Conservation (phyloP, 2,888 invertebrate species). For the Salticus scenicus region DNA sequence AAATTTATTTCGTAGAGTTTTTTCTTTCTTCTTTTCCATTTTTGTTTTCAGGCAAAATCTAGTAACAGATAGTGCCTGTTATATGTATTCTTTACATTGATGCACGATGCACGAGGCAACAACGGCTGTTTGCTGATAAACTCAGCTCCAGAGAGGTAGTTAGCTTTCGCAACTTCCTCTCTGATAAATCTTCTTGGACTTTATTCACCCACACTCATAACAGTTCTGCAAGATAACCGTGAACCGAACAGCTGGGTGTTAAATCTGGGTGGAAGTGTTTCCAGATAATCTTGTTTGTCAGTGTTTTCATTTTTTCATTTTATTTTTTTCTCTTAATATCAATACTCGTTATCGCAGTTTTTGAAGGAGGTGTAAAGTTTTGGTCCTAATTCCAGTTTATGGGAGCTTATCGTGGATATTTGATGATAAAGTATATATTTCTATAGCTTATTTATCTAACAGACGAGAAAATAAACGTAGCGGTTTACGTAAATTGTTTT, state of each 20-base stretch:
- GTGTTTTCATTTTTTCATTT: background rate
- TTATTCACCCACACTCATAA: background rate
- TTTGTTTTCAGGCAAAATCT: too few relatives aligned
- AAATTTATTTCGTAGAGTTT: too few relatives aligned
- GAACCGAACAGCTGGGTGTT: constrained; percentile 34
- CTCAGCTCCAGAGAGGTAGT: background rate
- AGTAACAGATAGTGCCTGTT: too few relatives aligned
- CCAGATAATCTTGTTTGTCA: constrained; percentile 26
- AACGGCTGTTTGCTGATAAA: background rate
- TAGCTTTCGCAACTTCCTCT: constrained; percentile 19
- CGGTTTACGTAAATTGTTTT: too few relatives aligned
- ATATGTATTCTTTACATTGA: background rate
- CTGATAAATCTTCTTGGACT: constrained; percentile 20
- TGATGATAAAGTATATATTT: background rate
- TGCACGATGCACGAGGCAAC: background rate
- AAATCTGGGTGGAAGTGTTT: constrained; percentile 17
- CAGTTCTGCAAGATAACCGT: background rate
- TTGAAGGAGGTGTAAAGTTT: constrained; percentile 37
- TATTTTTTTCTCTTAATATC: background rate
- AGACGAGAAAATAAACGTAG: too few relatives aligned
- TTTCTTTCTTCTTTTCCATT: too few relatives aligned
- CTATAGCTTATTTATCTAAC: too few relatives aligned
- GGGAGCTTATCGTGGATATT: background rate
- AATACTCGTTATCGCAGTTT: background rate
- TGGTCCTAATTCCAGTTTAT: constrained; percentile 17